Conservation (phyloP, 2,113 vertebrate species). For the Chaetodon trifascialis region DNA sequence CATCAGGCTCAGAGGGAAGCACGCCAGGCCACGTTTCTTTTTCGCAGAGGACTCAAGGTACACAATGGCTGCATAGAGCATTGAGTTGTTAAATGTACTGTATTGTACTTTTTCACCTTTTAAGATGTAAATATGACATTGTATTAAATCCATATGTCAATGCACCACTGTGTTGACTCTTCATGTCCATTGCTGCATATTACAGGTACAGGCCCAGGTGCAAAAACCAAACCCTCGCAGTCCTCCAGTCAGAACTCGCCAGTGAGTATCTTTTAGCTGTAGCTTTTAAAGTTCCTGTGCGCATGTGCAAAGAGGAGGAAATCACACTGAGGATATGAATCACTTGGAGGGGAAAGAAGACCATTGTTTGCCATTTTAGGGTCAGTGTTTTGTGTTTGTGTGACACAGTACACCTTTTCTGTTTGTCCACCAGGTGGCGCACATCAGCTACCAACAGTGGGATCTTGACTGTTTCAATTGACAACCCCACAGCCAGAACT, state of each 20-base stretch:
- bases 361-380: slow-evolving; percentile 17
- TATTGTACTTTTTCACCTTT: not conserved
- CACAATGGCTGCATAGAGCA: not conserved
- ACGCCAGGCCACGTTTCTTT: slow-evolving; percentile 95
- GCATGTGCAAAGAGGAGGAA: slow-evolving; percentile 7
- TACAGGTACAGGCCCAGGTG: slow-evolving; percentile 76
- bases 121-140: not conserved
- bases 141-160: not conserved
- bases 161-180: not conserved
- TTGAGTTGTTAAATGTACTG: too few species aligned
- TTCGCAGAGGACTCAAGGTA: slow-evolving; percentile 95
- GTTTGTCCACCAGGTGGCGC: slow-evolving; percentile 89
- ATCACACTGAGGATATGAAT: slow-evolving; percentile 4
- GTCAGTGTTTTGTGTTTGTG: not conserved
- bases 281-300: not conserved
- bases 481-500: slow-evolving; percentile 93
- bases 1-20: slow-evolving; percentile 88
- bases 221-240: slow-evolving; percentile 52
- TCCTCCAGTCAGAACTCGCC: slow-evolving; percentile 62
- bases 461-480: slow-evolving; percentile 94
- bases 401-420: not conserved
- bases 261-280: slow-evolving; percentile 62
- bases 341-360: slow-evolving; percentile 5
- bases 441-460: slow-evolving; percentile 89
- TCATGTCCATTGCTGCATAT: not conserved